phyloP scores from a whole-genome alignment of 2,113 vertebrate species.

The Empidonax alnorum region DNA sequence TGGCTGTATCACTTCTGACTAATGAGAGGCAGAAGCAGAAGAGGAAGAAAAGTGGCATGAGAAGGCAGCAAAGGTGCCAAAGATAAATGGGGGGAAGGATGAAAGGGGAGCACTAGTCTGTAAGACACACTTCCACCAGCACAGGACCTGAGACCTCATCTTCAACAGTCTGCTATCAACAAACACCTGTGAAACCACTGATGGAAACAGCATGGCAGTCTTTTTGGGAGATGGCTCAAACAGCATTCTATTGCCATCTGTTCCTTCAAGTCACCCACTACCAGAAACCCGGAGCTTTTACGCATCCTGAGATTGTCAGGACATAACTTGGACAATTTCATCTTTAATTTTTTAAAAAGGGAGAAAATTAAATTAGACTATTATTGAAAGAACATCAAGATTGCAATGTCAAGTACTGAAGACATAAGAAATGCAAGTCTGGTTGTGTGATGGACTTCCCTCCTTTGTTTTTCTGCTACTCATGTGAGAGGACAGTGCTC shows the following conservation, averaged over 20 bases:
- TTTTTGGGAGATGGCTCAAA: not conserved
- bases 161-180: not conserved
- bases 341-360: not conserved
- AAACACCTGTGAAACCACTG: not conserved
- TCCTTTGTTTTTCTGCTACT: not conserved
- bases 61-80: not conserved
- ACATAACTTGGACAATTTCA: not conserved
- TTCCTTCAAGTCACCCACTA: not conserved
- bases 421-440: not conserved
- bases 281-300: not conserved
- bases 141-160: not conserved
- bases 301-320: not conserved
- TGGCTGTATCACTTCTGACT: not conserved
- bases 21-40: constrained; percentile 43
- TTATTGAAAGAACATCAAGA: not conserved
- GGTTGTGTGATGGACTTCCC: not conserved
- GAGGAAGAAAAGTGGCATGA: constrained; percentile 1
- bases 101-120: not conserved
- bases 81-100: not conserved
- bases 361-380: not conserved
- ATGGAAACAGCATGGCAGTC: not conserved
- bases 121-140: not conserved
- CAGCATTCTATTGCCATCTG: fast-evolving
- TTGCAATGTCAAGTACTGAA: not conserved
- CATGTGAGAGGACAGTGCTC: not conserved